Base-by-base conservation (phyloP, 2,797 vertebrate species). In the Scolopax bukidnonensis region DNA sequence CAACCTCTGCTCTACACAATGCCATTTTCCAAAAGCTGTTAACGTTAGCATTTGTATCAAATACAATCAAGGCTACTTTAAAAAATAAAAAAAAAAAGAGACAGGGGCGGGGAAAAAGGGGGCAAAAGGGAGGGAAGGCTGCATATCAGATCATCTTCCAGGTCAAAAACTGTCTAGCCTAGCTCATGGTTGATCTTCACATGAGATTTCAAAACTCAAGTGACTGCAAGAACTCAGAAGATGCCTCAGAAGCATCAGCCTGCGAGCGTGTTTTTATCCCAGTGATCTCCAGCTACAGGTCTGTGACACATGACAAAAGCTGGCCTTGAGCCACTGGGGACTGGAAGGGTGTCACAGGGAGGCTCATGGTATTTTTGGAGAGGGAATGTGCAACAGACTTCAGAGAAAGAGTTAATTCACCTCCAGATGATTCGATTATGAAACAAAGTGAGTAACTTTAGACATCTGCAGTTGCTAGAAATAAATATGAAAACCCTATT, bases 21-120 rank as follows among this genome's bases (percentile, higher is more conserved):
- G 56, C 87, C 76, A 91, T 91, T 89, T 96, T 93, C 88, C 75
- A 86, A 95, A 97, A 75, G 77, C 79, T 50, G 57, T 89, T 96
- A 95, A 84, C 74, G 83, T 92, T 95, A 75, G 76, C 89, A 96
- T 90, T 95, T 75, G 36, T 73, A 96, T 92, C 77, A 88, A 96
- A 95, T 71, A 81, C 81, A 93, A 97, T 81, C 47, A 24, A 67
- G n/a, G n/a, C 10, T 40, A 43, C 41, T 40, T 25, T 6, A 47
- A 41, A 45, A 63, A 38, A 45, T 40, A 21, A 27, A 45, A 28
- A 43, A 36, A 15, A 4, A 1, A 16, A 6, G 5, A 5, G 24
- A 3, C 7, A 7, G 40, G 12, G 6, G 17, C 6, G 4, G 15
- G 23, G 5, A 9, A 8, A 12, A 6, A 36, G 18, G 25, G 19